Base-by-base conservation (phyloP, 2,888 invertebrate genomes). In the Dynastes maya region DNA sequence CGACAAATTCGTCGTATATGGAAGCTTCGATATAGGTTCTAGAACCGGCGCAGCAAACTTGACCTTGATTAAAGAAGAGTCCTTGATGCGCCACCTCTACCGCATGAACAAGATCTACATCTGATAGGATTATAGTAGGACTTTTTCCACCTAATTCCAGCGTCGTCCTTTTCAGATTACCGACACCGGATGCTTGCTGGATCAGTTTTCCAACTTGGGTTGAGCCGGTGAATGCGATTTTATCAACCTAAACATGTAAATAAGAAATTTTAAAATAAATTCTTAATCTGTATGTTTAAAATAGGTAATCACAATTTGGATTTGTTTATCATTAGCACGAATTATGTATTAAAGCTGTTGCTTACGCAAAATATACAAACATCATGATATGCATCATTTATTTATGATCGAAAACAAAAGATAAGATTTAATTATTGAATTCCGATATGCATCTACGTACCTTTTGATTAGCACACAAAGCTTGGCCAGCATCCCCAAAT, bases 1-100 rank as follows among this genome's bases (percentile, higher is more conserved):
- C 93, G 2, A 98, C 97, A 87, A 98, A 98, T 88, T 97, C 94
- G 86, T 98, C 97, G 88, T 98, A 98, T 85, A 98, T 96, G 76
- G 92, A 92, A 82, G 95, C 96, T 85, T 98, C 94, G 1, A 98
- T 95, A 88, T 94, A 98, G 0, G 97, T 97, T 75, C 98, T 92
- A 0, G 97, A 95, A 0, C 97, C 98, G 4, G 98, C 98, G 85
- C 96, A 96, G 87, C 98, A 98, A 85, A 96, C 96, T 89, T 97
- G 97, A 4, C 84, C 84, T 94, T 96, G 96, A 87, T 98, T 98
- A 87, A 95, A 96, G 91, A 98, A 97, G 5, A 97, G 91, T 1
- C 94, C 97, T 84, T 93, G 92, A 86, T 98, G 97, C 0, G 96
- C 92, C 5, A 92, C 91, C 85, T 96, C 95, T 1, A 97, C 96